Conservation (phyloP, 2,888 invertebrate species). For the Siphlonurus alternatus region DNA sequence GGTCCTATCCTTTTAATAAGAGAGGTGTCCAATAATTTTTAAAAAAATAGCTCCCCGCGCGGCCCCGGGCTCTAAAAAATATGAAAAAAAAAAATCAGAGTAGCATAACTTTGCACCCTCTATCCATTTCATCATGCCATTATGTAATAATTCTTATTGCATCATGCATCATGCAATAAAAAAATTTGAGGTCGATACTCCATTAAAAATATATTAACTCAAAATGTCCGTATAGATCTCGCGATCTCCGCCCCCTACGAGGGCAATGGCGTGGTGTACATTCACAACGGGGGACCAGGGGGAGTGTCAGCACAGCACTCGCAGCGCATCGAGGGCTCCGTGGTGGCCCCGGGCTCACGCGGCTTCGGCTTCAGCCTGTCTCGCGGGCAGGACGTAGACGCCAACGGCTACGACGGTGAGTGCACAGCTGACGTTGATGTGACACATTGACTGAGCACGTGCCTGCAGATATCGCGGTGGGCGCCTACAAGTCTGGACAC, state of each 20-base stretch:
- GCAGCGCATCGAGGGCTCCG: constrained; percentile 33
- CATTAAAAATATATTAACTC: too few relatives aligned
- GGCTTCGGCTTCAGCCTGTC: constrained; percentile 46
- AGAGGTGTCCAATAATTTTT: neutral
- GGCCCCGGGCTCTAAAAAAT: too few relatives aligned
- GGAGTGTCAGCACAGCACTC: constrained; percentile 29
- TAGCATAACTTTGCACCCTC: too few relatives aligned
- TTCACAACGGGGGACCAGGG: constrained; percentile 34
- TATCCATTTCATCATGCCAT: too few relatives aligned
- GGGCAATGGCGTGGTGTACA: constrained; percentile 40
- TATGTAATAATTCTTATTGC: too few relatives aligned
- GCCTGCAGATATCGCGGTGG: constrained; percentile 40
- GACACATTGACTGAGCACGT: neutral
- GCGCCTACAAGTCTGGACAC: constrained; percentile 37
- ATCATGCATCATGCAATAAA: too few relatives aligned
- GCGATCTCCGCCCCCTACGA: constrained; percentile 18
- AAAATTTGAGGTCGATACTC: too few relatives aligned
- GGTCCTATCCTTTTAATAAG: neutral
- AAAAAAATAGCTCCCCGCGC: neutral
- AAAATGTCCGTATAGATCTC: neutral
- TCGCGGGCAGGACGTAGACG: constrained; percentile 38
- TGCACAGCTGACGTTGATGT: neutral
- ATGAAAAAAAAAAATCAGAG: too few relatives aligned
- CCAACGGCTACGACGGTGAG: constrained; percentile 40
- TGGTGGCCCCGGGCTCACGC: constrained; percentile 22